Conservation (phyloP, 2,888 invertebrate species). For the Eutolmus rufibarbis region DNA sequence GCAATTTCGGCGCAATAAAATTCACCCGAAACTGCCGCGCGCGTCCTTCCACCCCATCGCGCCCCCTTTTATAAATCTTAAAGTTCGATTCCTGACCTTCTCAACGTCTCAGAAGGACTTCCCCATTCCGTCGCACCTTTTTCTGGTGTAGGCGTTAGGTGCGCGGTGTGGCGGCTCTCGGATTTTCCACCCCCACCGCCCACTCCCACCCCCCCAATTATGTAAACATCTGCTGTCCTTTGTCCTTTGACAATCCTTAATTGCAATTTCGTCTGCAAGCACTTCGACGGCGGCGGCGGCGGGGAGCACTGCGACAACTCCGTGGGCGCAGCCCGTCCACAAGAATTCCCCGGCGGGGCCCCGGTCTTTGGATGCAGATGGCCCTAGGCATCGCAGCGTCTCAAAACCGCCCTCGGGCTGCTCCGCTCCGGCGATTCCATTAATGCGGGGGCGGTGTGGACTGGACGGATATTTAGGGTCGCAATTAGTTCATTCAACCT, state of each 20-base stretch:
- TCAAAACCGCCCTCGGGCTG: background rate
- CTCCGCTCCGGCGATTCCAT: background rate
- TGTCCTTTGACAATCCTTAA: conserved; percentile 13
- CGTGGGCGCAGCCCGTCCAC: background rate
- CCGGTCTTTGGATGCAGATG: conserved; percentile 8
- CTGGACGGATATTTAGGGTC: background rate
- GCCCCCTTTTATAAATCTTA: background rate
- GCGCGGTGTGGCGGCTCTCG: background rate
- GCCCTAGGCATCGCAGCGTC: background rate
- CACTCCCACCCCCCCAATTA: background rate
- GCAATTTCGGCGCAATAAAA: background rate
- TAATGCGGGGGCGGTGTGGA: background rate
- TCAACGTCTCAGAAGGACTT: background rate
- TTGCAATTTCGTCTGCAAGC: conserved; percentile 19
- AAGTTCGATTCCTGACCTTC: conserved; percentile 36
- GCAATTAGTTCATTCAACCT: conserved; percentile 36
- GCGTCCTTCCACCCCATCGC: background rate
- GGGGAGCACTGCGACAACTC: background rate
- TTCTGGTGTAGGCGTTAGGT: background rate
- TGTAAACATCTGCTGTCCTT: conserved; percentile 9
- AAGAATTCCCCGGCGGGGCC: background rate
- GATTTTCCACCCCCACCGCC: background rate
- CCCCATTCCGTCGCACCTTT: background rate
- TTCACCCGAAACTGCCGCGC: background rate
- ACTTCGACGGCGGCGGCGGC: background rate